Conservation (phyloP, 2,888 invertebrate species). For the Bhutanitis thaidina region DNA sequence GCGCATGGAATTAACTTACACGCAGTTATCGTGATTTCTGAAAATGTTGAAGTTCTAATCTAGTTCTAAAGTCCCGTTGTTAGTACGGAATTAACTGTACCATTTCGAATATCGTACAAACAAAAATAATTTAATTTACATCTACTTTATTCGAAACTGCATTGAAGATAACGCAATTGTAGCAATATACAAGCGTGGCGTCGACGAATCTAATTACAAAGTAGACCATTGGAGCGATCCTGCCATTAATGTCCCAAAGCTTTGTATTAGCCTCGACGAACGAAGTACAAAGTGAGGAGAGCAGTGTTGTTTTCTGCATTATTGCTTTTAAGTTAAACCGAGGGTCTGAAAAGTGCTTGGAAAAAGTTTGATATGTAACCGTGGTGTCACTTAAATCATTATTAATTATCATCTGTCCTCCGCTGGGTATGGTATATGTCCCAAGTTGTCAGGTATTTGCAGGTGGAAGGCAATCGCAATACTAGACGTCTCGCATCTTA, state of each 20-base stretch:
- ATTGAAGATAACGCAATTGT: constrained; percentile 1
- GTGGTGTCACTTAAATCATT: no score
- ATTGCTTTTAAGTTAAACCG: not conserved
- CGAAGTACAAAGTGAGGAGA: not conserved
- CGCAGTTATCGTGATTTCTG: no score
- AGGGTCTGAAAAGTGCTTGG: not conserved
- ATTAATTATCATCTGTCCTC: no score
- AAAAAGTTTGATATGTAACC: not conserved
- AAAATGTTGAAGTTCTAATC: no score
- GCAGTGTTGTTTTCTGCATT: not conserved
- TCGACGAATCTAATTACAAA: constrained; percentile 7
- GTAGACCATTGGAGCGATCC: constrained; percentile 5
- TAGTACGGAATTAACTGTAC: no score
- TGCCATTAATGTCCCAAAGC: not conserved
- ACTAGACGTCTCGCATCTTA: no score
- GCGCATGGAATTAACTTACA: no score
- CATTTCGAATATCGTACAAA: no score
- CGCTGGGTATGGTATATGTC: no score
- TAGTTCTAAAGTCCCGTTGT: no score
- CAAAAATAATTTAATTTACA: constrained; percentile 1
- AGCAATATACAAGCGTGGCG: not conserved
- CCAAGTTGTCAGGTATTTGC: no score
- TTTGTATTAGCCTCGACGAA: not conserved
- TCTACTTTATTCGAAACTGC: constrained; percentile 3
- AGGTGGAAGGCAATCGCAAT: no score